Conservation (phyloP, 2,797 vertebrate genomes). For the Eremophila alpestris region DNA sequence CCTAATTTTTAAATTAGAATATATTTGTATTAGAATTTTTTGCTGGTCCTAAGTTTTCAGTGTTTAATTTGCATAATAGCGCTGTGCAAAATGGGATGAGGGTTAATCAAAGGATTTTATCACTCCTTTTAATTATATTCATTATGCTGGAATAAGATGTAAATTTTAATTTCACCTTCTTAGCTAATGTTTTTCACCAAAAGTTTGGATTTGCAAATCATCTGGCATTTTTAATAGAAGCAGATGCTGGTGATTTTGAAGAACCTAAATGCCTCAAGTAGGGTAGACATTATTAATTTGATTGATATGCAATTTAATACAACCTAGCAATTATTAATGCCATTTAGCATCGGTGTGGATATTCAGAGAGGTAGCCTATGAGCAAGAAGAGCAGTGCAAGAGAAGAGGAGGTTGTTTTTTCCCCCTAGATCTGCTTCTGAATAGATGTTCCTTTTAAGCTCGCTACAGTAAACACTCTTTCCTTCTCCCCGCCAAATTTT, state of each 20-base stretch:
- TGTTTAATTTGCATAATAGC: conserved; percentile 71
- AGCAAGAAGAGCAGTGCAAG: not conserved
- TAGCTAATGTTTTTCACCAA: conserved; percentile 76
- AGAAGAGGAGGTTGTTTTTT: not conserved
- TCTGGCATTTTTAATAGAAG: conserved; percentile 79
- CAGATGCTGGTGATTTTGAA: conserved; percentile 74
- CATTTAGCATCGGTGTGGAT: not conserved
- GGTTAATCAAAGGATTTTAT: conserved; percentile 80
- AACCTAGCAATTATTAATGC: conserved; percentile 69
- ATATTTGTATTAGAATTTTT: conserved; percentile 49
- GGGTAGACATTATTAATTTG: conserved; percentile 71
- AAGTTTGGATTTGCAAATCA: conserved; percentile 75
- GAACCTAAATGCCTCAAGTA: conserved; percentile 63
- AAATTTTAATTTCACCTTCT: conserved; percentile 82
- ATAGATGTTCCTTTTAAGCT: not conserved
- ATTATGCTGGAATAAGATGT: conserved; percentile 75
- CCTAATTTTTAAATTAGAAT: conserved; percentile 52
- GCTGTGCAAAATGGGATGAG: conserved; percentile 63
- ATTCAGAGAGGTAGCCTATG: not conserved
- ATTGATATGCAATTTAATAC: conserved; percentile 70
- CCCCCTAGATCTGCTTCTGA: not conserved
- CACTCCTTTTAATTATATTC: conserved; percentile 77
- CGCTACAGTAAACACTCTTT: not conserved
- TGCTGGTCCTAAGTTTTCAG: conserved; percentile 58
- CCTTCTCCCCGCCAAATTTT: not conserved